Conservation (phyloP, 2,888 invertebrate species). For the Drosophila anomelani region DNA sequence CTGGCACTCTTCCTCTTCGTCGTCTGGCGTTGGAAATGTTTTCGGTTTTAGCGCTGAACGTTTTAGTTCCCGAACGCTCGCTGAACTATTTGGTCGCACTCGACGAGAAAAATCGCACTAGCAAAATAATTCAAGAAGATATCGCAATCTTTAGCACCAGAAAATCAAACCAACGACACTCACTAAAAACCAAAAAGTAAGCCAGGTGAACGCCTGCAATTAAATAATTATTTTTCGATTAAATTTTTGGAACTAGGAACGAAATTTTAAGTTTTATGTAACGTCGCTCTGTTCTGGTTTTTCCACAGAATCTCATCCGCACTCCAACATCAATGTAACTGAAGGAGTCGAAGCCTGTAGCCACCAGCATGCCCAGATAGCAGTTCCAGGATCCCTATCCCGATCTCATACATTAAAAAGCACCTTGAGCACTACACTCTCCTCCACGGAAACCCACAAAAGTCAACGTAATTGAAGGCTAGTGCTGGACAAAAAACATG, state of each 20-base stretch:
- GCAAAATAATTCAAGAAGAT: conserved; percentile 28
- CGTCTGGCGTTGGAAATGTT: conserved; percentile 53
- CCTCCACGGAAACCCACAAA: conserved; percentile 8
- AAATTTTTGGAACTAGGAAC: neutral
- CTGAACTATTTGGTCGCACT: conserved; percentile 62
- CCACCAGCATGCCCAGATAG: conserved; percentile 58
- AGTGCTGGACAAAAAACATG: conserved; percentile 32
- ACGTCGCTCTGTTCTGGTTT: conserved; percentile 15
- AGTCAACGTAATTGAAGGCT: conserved; percentile 1
- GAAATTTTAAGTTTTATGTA: conserved; percentile 33
- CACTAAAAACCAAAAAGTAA: neutral
- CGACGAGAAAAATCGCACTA: conserved; percentile 16
- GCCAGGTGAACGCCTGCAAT: conserved; percentile 30
- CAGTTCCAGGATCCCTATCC: conserved; percentile 26
- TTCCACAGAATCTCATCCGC: conserved; percentile 32
- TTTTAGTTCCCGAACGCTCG: conserved; percentile 68
- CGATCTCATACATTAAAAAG: conserved; percentile 20
- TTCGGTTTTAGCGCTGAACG: conserved; percentile 62
- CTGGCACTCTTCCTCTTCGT: conserved; percentile 39
- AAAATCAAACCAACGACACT: neutral
- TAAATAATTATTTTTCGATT: neutral
- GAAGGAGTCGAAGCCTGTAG: conserved; percentile 36
- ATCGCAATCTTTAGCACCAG: neutral
- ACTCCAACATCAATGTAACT: conserved; percentile 46
- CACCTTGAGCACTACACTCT: conserved; percentile 5